Base-by-base conservation (phyloP, 30 jellyfish, hydroid and myxozoan species). In the Sanderia malayensis region DNA sequence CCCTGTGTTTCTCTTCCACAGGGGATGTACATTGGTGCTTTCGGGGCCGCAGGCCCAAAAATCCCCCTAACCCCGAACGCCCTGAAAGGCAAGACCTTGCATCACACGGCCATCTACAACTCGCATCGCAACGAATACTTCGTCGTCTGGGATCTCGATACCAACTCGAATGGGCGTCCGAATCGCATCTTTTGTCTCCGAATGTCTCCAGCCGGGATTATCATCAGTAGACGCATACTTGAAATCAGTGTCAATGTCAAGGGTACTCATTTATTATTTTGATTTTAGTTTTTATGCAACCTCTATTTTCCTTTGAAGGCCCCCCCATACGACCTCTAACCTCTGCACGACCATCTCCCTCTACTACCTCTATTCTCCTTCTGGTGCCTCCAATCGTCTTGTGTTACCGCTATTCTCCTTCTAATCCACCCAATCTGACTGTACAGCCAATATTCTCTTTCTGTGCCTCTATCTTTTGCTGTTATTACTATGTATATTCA, bases 21-120 rank as follows among this genome's bases (percentile, higher is more conserved):
- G 94, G 86, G 77, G 19, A 71, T 60, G 64, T 82, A 58, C 62
- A 49, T 82, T 63, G 94, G 94, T 45, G 94, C 86, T 2, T 82
- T 82, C 29, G 86, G 94, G 1, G 65, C 76, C 28, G 1, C 58
- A 20, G 82, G 86, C 30, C 13, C 4, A 2, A 60, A 37, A 20
- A 72, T 82, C 9, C 81, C 94, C 28, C 74, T 82, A 9, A 72
- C 86, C 0, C 61, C 82, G 0, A 31, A 61, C 20, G 67, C 29
- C 74, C 27, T 82, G 1, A 45, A 23, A 22, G 94, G 94, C 46
- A 61, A 44, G 2, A 64, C 82, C 33, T 15, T 70, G 82, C 74
- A 72, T 45, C 86, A 70, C 37, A 25, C 94, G 17, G 85, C 86
- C 55, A 33, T 69, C 10, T 82, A 11, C 86, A 82, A 82, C 63